phyloP scores from a whole-genome alignment of 2,888 invertebrate genomes.

The Empis livida region DNA sequence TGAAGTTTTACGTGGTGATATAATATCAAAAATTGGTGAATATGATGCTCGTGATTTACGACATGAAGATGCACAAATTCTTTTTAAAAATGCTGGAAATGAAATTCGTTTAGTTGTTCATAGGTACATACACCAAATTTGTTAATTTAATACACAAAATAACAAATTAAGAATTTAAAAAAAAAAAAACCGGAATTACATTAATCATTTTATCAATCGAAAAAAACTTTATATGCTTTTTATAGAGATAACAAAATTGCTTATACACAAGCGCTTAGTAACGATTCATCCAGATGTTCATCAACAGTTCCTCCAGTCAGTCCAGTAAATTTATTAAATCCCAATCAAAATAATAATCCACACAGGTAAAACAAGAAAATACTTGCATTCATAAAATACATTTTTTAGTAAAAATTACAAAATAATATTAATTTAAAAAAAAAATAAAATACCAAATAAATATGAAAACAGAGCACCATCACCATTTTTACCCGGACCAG shows the following conservation, averaged over 20 bases:
- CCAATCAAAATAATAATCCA: slow-evolving; percentile 24
- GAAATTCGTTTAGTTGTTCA: slow-evolving; percentile 70
- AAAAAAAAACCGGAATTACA: too few species aligned
- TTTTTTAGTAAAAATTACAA: not conserved
- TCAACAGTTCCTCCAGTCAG: slow-evolving; percentile 30
- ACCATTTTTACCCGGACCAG: slow-evolving; percentile 42
- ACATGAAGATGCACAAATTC: slow-evolving; percentile 82
- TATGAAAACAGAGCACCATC: slow-evolving; percentile 34
- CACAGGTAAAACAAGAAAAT: slow-evolving; percentile 36
- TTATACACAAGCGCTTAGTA: slow-evolving; percentile 36
- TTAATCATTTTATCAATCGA: not conserved
- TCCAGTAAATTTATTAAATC: slow-evolving; percentile 13
- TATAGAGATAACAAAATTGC: slow-evolving; percentile 34
- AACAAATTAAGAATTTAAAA: too few species aligned
- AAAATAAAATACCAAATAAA: not conserved
- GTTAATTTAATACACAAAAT: too few species aligned
- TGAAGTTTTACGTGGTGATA: slow-evolving; percentile 76
- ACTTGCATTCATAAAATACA: too few species aligned
- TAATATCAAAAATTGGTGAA: slow-evolving; percentile 79
- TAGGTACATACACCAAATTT: slow-evolving; percentile 53
- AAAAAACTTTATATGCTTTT: not conserved
- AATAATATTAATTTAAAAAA: not conserved
- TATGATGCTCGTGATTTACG: slow-evolving; percentile 77
- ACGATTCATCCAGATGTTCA: slow-evolving; percentile 39
- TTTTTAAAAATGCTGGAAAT: slow-evolving; percentile 70